Evolutionary conservation across 53 echinoderm and acorn worm genomes (phyloP), one percentile per base, ranked within the genome.

Genomic region (Henricia sp.): DNA sequence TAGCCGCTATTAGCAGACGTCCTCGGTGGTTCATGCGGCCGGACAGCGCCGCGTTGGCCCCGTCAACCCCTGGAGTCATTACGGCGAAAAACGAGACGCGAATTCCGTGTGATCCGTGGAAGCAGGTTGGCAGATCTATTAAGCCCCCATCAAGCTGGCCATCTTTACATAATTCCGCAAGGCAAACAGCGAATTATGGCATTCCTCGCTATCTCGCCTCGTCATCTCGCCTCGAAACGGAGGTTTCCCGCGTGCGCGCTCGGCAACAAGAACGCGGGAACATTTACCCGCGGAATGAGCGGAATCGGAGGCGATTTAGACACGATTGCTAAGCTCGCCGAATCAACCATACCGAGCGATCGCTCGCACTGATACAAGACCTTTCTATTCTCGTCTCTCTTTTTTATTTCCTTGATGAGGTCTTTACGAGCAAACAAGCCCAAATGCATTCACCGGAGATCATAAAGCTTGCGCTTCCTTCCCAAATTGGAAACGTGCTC

Each of bases 131-230:
- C 23, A 41, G 57, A 76, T 57, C 76, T 76, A 76, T 76, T 76
- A 57, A 76, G 76, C 76, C 76, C 76, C 58, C 57, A 59, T 76
- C 76, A 57, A n/a, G 56, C 76, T 76, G 21, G 56, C 76, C 58
- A 76, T 76, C 76, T 76, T 76, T 76, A 76, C 76, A 76, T 76
- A 76, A 76, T 76, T 56, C 76, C 76, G 76, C 76, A 76, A 58
- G 76, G 76, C 76, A 76, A 76, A 76, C 76, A 76, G 76, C 57
- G 76, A 76, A 76, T 76, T 76, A 76, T 76, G 43, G 76, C 39
- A 76, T 58, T 76, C 37, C 76, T 56, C 17, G 38, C 29, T 76
- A 76, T 76, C 76, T 38, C 5, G 17, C 6, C 38, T 37, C 76
- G 19, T 54, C 76, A 76, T 76, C 73, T 73, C 30, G 5, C 3